Base-by-base conservation (phyloP, 35 echinoderm and acorn worm genomes). In the Strongylocentrotus purpuratus region DNA sequence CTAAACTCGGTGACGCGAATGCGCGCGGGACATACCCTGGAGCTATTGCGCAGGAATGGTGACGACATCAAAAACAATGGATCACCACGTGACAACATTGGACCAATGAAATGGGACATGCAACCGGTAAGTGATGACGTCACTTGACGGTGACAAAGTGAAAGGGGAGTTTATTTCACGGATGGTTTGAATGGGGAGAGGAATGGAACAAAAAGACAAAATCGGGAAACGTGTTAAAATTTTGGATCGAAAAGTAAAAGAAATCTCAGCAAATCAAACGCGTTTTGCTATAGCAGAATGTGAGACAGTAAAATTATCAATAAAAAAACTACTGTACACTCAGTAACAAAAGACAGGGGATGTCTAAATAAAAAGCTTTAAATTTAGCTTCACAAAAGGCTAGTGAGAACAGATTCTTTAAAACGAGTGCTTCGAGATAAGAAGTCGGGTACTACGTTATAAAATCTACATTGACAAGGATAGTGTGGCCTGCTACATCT, bases 71-170 rank as follows among this genome's bases (percentile, higher is more conserved):
- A 89, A 89, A 47, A 58, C 13, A 93, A 50, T 58, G 46, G 46
- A 89, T 46, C 32, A 89, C 65, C 87, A 89, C 32, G 87, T 32
- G 32, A 89, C 87, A 89, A 89, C 87, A 89, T 48, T 32, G n/a
- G 48, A 93, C 91, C 91, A 93, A 58, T 93, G 91, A 55, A 46
- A 93, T 46, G 46, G 45, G 46, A 93, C 91, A 93, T 93, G 91
- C 91, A 93, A 48, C 48, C 91, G 41, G 45, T 55, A 46, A 33
- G 91, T 46, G 28, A 58, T 93, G 91, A n/a, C n/a, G n/a, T n/a
- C n/a, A n/a, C n/a, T n/a, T n/a, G n/a, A 52, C 48, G 87, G 45
- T 89, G 87, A 89, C 87, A 89, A 15, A 32, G 33, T 18, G 87
- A 4, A 89, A 46, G 1, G 87, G 33, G 32, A 89, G 87, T 89